A percentile compares a stretch with the other conserved stretches of the same genome.
These are phyloP conservation scores for Drosophila funebris DNA, from an alignment of 1,140 invertebrate genomes.

Conservation along the genomic window DNA sequence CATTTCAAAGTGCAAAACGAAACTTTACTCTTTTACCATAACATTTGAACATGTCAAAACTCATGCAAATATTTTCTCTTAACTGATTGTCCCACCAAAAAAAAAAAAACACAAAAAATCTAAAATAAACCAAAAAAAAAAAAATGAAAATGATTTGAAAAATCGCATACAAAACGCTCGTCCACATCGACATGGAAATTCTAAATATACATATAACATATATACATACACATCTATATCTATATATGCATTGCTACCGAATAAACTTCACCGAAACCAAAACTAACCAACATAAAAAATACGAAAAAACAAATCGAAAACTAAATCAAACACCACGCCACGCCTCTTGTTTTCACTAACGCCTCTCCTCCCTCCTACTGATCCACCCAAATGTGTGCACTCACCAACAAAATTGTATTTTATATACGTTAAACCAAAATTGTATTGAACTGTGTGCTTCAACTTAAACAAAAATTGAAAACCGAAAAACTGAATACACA, in stretches of 20 bases:
- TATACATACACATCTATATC: constrained; percentile 31
- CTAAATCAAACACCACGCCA: constrained; percentile 36
- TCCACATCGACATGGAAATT: constrained; percentile 65
- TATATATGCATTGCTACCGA: constrained; percentile 48
- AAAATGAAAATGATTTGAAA: constrained; percentile 46
- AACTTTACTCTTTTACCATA: constrained; percentile 51
- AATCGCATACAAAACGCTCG: constrained; percentile 54
- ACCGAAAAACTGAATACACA: constrained; percentile 15
- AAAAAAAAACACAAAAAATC: constrained; percentile 34
- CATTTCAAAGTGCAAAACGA: constrained; percentile 36
- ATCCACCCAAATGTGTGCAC: constrained; percentile 33
- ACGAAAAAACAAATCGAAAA: constrained; percentile 38
- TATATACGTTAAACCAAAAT: constrained; percentile 25
- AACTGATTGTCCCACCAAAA: constrained; percentile 69
- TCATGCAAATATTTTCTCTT: constrained; percentile 67
- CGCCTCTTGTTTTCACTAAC: constrained; percentile 35
- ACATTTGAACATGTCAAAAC: constrained; percentile 70
- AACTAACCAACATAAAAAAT: constrained; percentile 41
- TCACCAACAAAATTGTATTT: constrained; percentile 44
- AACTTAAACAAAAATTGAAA: constrained; percentile 8
- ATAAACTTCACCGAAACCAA: constrained; percentile 48
- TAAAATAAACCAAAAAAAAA: constrained; percentile 24
- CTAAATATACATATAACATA: constrained; percentile 34
- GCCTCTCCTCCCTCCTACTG: not conserved
- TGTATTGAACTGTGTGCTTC: constrained; percentile 42